phyloP scores from a whole-genome alignment of 2,113 vertebrate species.

The Pongo abelii region DNA sequence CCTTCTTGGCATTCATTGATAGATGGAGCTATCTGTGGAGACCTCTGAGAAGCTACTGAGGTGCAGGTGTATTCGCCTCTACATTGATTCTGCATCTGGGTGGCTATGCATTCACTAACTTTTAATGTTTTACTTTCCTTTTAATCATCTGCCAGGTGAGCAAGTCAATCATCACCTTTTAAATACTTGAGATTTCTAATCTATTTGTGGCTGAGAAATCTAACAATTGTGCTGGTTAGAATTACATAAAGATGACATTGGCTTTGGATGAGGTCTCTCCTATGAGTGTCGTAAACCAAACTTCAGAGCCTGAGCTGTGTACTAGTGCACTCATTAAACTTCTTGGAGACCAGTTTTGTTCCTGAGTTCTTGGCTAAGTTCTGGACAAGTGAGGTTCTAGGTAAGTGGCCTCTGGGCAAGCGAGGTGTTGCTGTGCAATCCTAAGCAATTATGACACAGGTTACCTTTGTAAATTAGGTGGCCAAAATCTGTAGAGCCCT shows the following conservation, averaged over 20 bases:
- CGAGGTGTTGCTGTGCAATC: not conserved
- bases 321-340: not conserved
- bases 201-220: not conserved
- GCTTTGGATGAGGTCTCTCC: not conserved
- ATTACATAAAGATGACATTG: not conserved
- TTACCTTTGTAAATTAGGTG: not conserved
- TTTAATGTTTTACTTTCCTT: not conserved
- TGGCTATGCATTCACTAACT: not conserved
- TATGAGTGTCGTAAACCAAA: fast-evolving
- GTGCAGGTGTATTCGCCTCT: fast-evolving
- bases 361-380: not conserved
- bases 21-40: fast-evolving
- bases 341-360: not conserved
- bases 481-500: not conserved
- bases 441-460: fast-evolving
- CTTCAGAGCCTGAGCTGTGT: not conserved
- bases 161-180: not conserved
- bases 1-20: fast-evolving
- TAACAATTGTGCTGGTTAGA: not conserved
- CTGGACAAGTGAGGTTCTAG: not conserved
- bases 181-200: not conserved
- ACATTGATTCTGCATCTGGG: fast-evolving
- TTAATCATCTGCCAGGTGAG: not conserved
- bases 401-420: not conserved
- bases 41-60: fast-evolving